These are phyloP conservation scores for Ceyx erithaca DNA, from an alignment of 2,797 vertebrate genomes.

Conservation along the genomic window DNA sequence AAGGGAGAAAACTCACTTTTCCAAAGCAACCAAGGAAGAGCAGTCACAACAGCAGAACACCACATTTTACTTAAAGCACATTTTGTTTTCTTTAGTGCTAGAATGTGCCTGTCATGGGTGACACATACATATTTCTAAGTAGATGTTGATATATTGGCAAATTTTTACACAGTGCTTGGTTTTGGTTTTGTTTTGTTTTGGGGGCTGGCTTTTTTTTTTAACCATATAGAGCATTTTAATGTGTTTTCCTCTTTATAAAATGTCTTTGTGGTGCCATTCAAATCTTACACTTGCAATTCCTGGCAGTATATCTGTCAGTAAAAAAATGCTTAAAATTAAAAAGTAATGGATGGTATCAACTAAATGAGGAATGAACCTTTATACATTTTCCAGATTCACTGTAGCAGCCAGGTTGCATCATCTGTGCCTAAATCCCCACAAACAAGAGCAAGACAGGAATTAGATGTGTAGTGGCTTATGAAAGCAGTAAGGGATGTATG, in stretches of 20 bases:
- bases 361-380: neutral
- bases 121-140: neutral
- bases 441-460: slow-evolving; percentile 19
- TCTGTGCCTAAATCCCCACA: neutral
- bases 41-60: neutral
- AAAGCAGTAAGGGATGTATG: neutral
- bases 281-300: neutral
- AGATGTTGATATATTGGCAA: neutral
- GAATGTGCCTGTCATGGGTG: neutral
- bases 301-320: neutral
- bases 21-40: neutral
- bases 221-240: neutral
- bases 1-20: slow-evolving; percentile 7
- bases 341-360: slow-evolving; percentile 19
- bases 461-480: neutral
- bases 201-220: neutral
- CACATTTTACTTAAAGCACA: neutral
- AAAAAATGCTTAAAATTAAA: slow-evolving; percentile 44
- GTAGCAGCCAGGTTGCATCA: slow-evolving; percentile 20
- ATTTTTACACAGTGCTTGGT: neutral
- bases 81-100: neutral
- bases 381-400: neutral
- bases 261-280: neutral
- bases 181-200: too few species aligned
- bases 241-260: slow-evolving; percentile 1